Evolutionary conservation across 2,888 invertebrate genomes (phyloP), one percentile per base, ranked within the genome.

Genomic region (Diarsia rubi): DNA sequence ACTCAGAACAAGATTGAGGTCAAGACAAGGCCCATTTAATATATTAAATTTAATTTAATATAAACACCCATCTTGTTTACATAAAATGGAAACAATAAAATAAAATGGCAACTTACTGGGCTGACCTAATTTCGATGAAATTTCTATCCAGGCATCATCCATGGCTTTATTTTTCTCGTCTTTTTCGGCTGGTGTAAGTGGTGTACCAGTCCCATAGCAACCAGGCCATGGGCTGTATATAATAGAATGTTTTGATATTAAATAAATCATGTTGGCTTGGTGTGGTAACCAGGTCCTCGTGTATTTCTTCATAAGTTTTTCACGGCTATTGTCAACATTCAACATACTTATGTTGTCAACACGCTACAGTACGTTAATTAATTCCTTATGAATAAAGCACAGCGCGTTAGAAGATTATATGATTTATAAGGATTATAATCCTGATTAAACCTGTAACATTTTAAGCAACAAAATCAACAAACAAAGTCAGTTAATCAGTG

Each of bases 171-270:
- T 6, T 37, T 8, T 8, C 0, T 14, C 24, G 27, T 2, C 0
- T 21, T 49, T 75, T 14, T 16, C 0, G 0, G 4, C 0, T 49
- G 21, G 24, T 47, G 24, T 0, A 14, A 0, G 21, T 0, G 2
- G 52, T 67, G 19, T 3, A 45, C 37, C 37, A 37, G 37, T 37
- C 37, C 37, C 37, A 45, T 44, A 6, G 12, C 44, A 11, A 52
- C n/a, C 2, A 19, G 3, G 0, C 24, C 24, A 11, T 49, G 42
- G 19, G 16, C 3, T 0, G 49, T 64, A 71, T 57, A 2, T 49
- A 31, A 64, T 1, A 77, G 76, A 54, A 57, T 71, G 5, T 21
- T 9, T 49, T 72, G 64, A 31, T 44, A 78, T 16, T 14, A 78
- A 8, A 64, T 0, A 1, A 37, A 77, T 78, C 72, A 77, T 64